phyloP scores from a whole-genome alignment of 2,888 invertebrate genomes.

The Pseudococcus viburni region DNA sequence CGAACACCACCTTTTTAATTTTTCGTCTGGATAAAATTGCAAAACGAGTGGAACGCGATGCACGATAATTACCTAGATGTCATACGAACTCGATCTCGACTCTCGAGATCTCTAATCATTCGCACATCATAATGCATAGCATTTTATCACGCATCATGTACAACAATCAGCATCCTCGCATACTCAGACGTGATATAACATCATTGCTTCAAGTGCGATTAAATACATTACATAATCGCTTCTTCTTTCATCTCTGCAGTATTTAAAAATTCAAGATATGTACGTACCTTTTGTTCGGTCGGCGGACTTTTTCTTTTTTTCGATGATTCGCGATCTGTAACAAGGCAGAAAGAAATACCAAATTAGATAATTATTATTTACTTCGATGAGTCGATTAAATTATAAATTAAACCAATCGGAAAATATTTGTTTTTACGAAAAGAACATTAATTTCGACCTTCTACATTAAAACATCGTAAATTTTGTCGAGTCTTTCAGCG shows the following conservation, averaged over 20 bases:
- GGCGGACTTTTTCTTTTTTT: slow-evolving; percentile 60
- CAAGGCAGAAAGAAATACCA: neutral
- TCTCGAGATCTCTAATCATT: neutral
- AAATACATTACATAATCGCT: slow-evolving; percentile 34
- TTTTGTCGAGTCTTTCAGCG: neutral
- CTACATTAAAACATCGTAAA: neutral
- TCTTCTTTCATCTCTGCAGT: neutral
- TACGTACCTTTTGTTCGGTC: slow-evolving; percentile 66
- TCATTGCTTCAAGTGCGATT: neutral
- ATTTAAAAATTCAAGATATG: slow-evolving; percentile 22
- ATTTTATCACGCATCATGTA: slow-evolving; percentile 39
- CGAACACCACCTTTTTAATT: no score
- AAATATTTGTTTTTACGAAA: neutral
- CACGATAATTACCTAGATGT: neutral
- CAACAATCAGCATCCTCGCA: slow-evolving; percentile 10
- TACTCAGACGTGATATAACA: slow-evolving; percentile 38
- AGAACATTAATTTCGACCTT: neutral
- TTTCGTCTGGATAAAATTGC: no score
- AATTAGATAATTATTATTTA: neutral
- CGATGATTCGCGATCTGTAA: slow-evolving; percentile 58
- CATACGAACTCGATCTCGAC: neutral
- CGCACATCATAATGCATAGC: neutral
- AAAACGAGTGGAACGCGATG: no score
- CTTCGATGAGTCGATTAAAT: neutral
- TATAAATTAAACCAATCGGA: neutral